Base-by-base conservation (phyloP, 2,888 invertebrate species). In the Tenthredo distinguenda region DNA sequence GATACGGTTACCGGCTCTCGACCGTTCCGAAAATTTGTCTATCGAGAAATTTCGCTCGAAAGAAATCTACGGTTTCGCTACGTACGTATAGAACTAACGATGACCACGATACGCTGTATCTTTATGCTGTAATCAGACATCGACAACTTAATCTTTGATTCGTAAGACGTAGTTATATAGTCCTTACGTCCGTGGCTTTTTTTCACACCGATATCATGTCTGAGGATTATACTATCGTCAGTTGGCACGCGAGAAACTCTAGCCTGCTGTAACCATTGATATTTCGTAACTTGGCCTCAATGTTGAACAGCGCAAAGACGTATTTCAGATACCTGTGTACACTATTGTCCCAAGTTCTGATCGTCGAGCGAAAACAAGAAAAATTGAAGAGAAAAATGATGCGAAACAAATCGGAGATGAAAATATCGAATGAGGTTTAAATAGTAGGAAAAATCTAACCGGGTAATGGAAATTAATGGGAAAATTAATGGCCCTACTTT, bases 211-310 rank as follows among this genome's bases (percentile, higher is more conserved):
- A 62, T 10, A 62, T 81, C 21, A 37, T 81, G 62, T 37, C 34
- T 18, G 4, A 40, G 58, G 34, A 81, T 34, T 12, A 62, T 62
- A 81, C n/a, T 31, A 55, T 34, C 34, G 55, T 26, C 34, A 81
- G 62, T 81, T 21, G 58, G 81, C 50, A 62, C 40, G 81, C 81
- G 81, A 58, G 81, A 58, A 81, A 58, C 40, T 81, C 62, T 81
- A 81, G 55, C 31, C 77, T 74, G 26, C 26, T 34, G 58, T 58
- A 81, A 62, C 81, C 62, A 58, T 81, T 81, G 40, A 62, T 81
- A 81, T 81, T 81, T 81, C 81, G 81, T 81, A 81, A 62, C 62
- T 62, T 81, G 81, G 58, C 81, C 81, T 81, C 81, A 62, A 81
- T 81, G 81, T 81, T 81, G 62, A 62, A 40, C 81, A 34, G 62